Percentiles rank a stretch among this genome's conserved stretches.
Evolutionary conservation across 2,888 invertebrate species (phyloP).

Genomic region (Ornithoptera alexandrae): DNA sequence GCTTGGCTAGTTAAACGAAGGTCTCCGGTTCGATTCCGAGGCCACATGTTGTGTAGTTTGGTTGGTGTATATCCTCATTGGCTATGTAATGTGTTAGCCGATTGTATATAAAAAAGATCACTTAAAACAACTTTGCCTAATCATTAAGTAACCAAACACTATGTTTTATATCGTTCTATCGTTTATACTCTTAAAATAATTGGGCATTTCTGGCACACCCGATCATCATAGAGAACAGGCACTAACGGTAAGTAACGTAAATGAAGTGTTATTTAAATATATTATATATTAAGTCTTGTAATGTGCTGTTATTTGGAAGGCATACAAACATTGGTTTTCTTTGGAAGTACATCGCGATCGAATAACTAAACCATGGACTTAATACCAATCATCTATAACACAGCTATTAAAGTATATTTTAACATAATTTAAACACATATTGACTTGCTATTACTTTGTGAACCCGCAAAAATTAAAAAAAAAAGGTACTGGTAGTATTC

Average conservation of each 20-base stretch:
- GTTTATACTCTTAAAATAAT: neutral
- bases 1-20: no score
- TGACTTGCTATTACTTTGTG: neutral
- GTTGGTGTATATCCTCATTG: no score
- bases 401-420: neutral
- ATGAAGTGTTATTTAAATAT: neutral
- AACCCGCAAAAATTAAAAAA: neutral
- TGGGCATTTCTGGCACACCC: neutral
- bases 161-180: neutral
- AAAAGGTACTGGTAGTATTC: no score
- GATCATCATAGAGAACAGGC: neutral
- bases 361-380: neutral
- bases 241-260: slow-evolving; percentile 1
- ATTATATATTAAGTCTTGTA: neutral
- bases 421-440: neutral
- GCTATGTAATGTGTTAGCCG: no score
- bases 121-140: no score
- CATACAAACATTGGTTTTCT: slow-evolving; percentile 1
- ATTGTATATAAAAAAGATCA: no score
- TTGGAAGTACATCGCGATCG: neutral
- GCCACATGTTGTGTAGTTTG: no score
- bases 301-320: neutral
- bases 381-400: neutral
- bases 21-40: no score
- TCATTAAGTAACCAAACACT: neutral